Conservation (phyloP, 2,797 vertebrate species). For the Caiman crocodilus region DNA sequence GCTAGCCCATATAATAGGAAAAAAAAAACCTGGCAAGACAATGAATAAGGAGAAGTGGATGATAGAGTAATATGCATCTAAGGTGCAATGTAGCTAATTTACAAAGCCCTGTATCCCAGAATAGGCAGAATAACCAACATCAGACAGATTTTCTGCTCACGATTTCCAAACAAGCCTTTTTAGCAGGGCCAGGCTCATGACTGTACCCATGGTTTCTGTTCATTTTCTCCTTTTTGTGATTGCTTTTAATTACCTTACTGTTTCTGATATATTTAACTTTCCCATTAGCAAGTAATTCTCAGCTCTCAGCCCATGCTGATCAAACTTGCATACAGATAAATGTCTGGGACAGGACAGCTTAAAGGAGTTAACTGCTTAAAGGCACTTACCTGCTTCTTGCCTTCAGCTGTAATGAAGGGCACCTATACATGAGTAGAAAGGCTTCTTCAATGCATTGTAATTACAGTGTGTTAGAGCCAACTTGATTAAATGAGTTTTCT, state of each 20-base stretch:
- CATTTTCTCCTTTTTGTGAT: neutral
- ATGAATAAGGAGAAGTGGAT: neutral
- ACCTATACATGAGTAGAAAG: too few relatives aligned
- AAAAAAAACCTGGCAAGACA: too few relatives aligned
- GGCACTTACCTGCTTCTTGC: too few relatives aligned
- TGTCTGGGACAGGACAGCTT: too few relatives aligned
- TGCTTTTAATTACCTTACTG: neutral
- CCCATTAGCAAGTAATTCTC: neutral
- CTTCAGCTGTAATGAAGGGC: too few relatives aligned
- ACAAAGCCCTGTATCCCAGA: neutral
- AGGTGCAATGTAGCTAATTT: neutral
- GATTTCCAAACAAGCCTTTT: neutral
- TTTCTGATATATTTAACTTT: neutral
- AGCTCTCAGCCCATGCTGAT: too few relatives aligned
- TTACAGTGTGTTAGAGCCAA: too few relatives aligned
- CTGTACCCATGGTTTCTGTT: neutral
- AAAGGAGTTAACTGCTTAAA: too few relatives aligned
- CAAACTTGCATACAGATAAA: too few relatives aligned
- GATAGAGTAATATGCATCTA: neutral
- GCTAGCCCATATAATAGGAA: too few relatives aligned
- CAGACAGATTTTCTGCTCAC: neutral
- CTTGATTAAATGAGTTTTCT: too few relatives aligned
- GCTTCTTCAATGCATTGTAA: too few relatives aligned
- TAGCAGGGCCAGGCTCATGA: neutral
- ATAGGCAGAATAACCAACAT: neutral